Conservation (phyloP, 2,113 vertebrate genomes). For the Cololabis saira region DNA sequence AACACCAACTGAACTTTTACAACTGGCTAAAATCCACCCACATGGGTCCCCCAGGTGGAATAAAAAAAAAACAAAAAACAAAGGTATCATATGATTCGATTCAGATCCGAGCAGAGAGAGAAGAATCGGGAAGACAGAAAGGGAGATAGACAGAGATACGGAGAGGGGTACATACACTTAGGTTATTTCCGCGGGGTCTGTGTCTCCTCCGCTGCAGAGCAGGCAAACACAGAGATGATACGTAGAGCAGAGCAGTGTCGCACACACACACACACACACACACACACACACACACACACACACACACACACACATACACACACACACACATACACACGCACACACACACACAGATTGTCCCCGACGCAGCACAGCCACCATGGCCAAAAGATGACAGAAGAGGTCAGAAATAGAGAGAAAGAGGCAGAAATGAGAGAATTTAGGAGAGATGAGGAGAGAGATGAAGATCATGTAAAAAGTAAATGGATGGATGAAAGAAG, state of each 20-base stretch:
- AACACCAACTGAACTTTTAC: neutral
- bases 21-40: neutral
- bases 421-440: neutral
- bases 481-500: neutral
- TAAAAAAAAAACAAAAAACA: neutral
- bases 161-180: conserved; percentile 77
- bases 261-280: conserved; percentile 25
- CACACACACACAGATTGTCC: conserved; percentile 35
- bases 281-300: conserved; percentile 32
- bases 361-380: conserved; percentile 44
- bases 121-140: neutral
- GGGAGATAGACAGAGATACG: conserved; percentile 22
- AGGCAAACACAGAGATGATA: conserved; percentile 73
- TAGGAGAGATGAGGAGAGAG: neutral
- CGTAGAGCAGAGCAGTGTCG: conserved; percentile 61
- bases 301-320: conserved; percentile 36
- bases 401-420: too few relatives aligned
- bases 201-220: conserved; percentile 80
- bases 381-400: conserved; percentile 25
- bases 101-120: conserved; percentile 13
- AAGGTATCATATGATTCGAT: conserved; percentile 8
- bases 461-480: neutral
- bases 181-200: conserved; percentile 77
- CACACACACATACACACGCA: conserved; percentile 31
- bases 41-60: neutral